Evolutionary conservation across 2,888 invertebrate species (phyloP).

Genomic region (Gasteruption jaculator): DNA sequence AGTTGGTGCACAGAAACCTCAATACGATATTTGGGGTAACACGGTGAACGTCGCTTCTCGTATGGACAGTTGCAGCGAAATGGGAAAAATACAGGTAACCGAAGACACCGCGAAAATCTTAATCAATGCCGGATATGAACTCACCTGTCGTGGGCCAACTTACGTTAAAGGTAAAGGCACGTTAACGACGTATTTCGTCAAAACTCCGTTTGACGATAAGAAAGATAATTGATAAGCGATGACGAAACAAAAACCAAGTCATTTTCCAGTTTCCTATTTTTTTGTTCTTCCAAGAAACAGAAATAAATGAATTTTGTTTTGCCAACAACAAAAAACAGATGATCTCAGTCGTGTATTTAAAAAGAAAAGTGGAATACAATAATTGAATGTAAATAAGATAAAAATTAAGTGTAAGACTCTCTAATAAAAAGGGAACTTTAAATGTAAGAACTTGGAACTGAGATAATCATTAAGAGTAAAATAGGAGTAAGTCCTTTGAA

Average conservation of each 20-base stretch:
- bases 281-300: no score
- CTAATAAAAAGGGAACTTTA: no score
- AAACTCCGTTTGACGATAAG: slow-evolving; percentile 71
- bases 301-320: no score
- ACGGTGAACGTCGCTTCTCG: slow-evolving; percentile 96
- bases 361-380: no score
- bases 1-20: slow-evolving; percentile 95
- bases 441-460: no score
- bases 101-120: slow-evolving; percentile 80
- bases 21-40: slow-evolving; percentile 99
- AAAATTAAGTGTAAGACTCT: no score
- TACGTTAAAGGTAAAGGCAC: slow-evolving; percentile 94
- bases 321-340: no score
- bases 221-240: slow-evolving; percentile 33
- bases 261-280: no score
- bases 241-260: no score
- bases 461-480: no score
- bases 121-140: slow-evolving; percentile 78
- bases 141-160: slow-evolving; percentile 88
- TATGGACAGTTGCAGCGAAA: slow-evolving; percentile 94
- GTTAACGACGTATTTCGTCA: slow-evolving; percentile 86
- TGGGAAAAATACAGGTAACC: slow-evolving; percentile 83
- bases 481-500: no score
- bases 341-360: no score
- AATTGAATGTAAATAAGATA: slow-evolving; percentile 2